phyloP scores from a whole-genome alignment of 2,888 invertebrate species.

The Acholoe squamosa region DNA sequence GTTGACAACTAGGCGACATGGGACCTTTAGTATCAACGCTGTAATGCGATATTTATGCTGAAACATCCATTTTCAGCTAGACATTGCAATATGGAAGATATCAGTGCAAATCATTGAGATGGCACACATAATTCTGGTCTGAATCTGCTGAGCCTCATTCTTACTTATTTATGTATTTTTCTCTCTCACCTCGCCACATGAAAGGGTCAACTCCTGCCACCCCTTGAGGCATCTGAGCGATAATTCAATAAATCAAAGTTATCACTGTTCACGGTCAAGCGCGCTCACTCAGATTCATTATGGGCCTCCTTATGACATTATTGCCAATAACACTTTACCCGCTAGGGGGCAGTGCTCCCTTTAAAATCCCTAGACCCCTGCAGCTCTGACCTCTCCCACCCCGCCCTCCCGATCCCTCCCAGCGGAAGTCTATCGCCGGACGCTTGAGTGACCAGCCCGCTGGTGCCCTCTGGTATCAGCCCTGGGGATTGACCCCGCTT shows the following conservation, averaged over 20 bases:
- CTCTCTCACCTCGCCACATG: not conserved
- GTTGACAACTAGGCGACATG: too few species aligned
- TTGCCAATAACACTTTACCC: slow-evolving; percentile 16
- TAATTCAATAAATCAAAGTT: slow-evolving; percentile 19
- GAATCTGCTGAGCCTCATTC: too few species aligned
- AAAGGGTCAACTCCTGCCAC: not conserved
- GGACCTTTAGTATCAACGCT: too few species aligned
- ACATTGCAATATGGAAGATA: too few species aligned
- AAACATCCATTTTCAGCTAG: too few species aligned
- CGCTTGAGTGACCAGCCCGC: slow-evolving; percentile 1
- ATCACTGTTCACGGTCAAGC: not conserved
- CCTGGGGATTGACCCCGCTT: slow-evolving; percentile 50
- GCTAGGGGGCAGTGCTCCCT: not conserved
- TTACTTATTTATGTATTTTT: not conserved
- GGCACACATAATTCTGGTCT: not conserved
- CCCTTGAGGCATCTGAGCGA: not conserved
- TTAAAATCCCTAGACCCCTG: not conserved
- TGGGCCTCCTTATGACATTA: not conserved
- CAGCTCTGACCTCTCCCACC: not conserved
- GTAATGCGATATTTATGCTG: too few species aligned
- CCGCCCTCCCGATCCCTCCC: not conserved
- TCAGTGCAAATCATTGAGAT: too few species aligned
- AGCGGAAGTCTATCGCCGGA: not conserved
- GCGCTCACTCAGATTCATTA: not conserved
- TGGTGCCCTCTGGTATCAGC: not conserved